Conservation (phyloP, 1,140 invertebrate genomes). For the Lucilia cuprina region DNA sequence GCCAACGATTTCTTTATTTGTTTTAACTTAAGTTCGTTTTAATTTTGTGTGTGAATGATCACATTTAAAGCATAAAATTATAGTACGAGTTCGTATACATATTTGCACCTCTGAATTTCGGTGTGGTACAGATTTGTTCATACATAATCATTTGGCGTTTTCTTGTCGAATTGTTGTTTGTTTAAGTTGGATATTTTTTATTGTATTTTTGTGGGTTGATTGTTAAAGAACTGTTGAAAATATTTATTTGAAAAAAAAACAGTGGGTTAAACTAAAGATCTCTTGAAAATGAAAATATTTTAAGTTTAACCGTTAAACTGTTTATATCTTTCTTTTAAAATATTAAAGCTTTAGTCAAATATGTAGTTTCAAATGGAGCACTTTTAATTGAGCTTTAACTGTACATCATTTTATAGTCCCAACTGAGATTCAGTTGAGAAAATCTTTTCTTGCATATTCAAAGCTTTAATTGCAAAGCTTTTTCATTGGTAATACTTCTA, state of each 20-base stretch:
- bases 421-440: too few relatives aligned
- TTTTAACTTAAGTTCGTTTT: not conserved
- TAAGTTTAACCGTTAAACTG: too few relatives aligned
- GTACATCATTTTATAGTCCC: too few relatives aligned
- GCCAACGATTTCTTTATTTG: not conserved
- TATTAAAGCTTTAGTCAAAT: too few relatives aligned
- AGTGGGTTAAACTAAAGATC: not conserved
- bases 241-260: not conserved
- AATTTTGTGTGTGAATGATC: constrained; percentile 50
- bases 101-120: constrained; percentile 60
- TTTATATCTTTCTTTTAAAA: too few relatives aligned
- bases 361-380: too few relatives aligned
- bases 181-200: not conserved
- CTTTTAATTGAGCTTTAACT: too few relatives aligned
- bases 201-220: not conserved
- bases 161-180: not conserved
- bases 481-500: too few relatives aligned
- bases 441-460: too few relatives aligned
- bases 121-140: constrained; percentile 49
- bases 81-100: constrained; percentile 54
- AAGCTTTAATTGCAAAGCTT: too few relatives aligned
- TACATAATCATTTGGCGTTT: constrained; percentile 3
- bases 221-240: not conserved
- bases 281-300: too few relatives aligned
- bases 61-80: constrained; percentile 55